Evolutionary conservation across 2,888 invertebrate species (phyloP), one percentile per base, ranked within the genome.

Genomic region (Crematogaster levior): DNA sequence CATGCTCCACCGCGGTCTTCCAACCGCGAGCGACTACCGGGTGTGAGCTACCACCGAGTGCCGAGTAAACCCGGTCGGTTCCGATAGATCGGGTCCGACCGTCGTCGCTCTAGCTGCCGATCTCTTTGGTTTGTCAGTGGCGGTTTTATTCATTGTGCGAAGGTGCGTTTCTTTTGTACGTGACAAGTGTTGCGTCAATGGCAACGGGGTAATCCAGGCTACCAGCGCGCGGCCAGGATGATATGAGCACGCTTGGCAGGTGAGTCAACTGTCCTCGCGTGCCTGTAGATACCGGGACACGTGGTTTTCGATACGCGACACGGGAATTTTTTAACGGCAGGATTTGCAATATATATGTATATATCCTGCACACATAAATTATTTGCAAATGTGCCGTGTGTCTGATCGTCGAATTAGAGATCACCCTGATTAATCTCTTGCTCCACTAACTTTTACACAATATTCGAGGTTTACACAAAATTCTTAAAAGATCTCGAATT

Each of bases 241-340:
- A 93, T 93, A 94, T 94, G 94, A 94, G 93, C 93, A 93, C 94
- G 91, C 91, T 93, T 91, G 92, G 92, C 92, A 94, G 94, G 94
- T 94, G 94, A 94, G 94, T 93, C 86, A 83, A 58, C 53, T 58
- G 46, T 43, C 75, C 53, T 68, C 61, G 70, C 60, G 77, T 66
- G 65, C 15, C 46, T 60, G 37, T 34, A 46, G 60, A 70, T 70
- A 79, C 74, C 70, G 79, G 83, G 84, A 61, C 88, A 88, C 88
- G 88, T 88, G 88, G 84, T 84, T 56, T 37, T 43, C 56, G n/a
- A 74, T 58, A 60, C 74, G 74, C 70, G 34, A 7, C n/a, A 40
- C n/a, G 53, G 61, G 63, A 53, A 58, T 46, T 60, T 66, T 21
- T 3, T 37, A 61, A 37, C 34, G 60, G n/a, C 53, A 27, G 58